A percentile compares a stretch with the other conserved stretches of the same genome.
These are phyloP conservation scores for human DNA, from an alignment of 2,113 vertebrate species.

Conservation along the genomic window GRCh38 chr4:111406501-111407000, in stretches of 20 bases:
- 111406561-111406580: background rate
- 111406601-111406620: background rate
- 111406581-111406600: background rate
- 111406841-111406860: background rate
- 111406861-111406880: background rate
- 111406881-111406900: background rate
- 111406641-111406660: background rate
- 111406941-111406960: background rate
- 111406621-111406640: background rate
- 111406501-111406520: background rate
- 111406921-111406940: background rate
- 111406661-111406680: background rate
- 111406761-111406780: background rate
- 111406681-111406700: background rate
- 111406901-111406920: background rate
- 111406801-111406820: background rate
- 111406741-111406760: background rate
- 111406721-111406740: background rate
- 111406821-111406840: background rate
- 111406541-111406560: background rate
- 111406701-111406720: background rate
- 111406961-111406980: background rate
- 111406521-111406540: background rate
- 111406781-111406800: background rate
- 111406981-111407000: background rate